Evolutionary conservation across 2,888 invertebrate species (phyloP), one percentile per base, ranked within the genome.

Genomic region (Chelonus formosanus): DNA sequence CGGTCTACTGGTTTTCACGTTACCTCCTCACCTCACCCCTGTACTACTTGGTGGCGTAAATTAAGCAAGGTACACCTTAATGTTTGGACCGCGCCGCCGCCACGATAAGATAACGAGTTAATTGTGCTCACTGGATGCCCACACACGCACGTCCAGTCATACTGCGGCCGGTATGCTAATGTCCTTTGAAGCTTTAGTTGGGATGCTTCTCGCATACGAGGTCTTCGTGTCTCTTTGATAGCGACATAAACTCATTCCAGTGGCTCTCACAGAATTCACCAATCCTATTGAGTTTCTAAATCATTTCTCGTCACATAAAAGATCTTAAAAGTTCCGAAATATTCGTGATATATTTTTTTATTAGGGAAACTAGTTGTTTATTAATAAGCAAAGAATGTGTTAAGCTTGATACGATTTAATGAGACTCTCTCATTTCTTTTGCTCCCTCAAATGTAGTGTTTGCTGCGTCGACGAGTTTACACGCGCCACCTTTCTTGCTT

Each of bases 21-120:
- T 52, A 44, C 43, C 54, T 50, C 56, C 32, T 10, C 36, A 48
- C 48, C 53, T 57, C 45, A 52, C 10, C 57, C 52, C 52, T 48
- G n/a, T 53, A 68, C 71, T 63, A 73, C 73, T 77, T 69, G 72
- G 76, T 75, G 76, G 80, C 80, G 82, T 83, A 83, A 84, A 83
- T 83, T 83, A 83, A 82, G 78, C 78, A 78, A 80, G 79, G 80
- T 80, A 82, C 81, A 78, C 81, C 79, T 82, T 81, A 80, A 81
- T 80, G 82, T 82, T 82, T 81, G 78, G 80, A 76, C 77, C 76
- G 74, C 73, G 79, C 77, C 79, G 78, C 78, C 79, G 76, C 73
- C 74, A 68, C 81, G 84, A 84, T 84, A 83, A 83, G 84, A 83
- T 84, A 83, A 83, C 83, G 82, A 83, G 84, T 84, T 84, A 84